Evolutionary conservation across 2,888 invertebrate genomes (phyloP).

Genomic region (Agonopterix alstromeriana): DNA sequence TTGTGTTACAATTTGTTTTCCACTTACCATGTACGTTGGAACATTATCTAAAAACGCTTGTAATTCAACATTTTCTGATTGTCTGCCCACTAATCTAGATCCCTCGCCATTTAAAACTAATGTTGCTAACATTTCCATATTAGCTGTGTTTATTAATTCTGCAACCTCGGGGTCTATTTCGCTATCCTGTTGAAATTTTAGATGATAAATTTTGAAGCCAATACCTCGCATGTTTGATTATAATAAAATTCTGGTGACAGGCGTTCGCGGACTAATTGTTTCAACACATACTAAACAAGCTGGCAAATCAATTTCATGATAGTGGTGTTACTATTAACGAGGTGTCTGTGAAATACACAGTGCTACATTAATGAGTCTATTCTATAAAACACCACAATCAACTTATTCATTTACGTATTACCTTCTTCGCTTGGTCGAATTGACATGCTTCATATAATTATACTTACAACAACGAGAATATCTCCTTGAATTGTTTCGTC

Average conservation of each 20-base stretch:
- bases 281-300: conserved; percentile 62
- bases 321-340: conserved; percentile 46
- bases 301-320: conserved; percentile 64
- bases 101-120: conserved; percentile 94
- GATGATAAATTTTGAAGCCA: conserved; percentile 3
- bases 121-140: conserved; percentile 93
- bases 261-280: conserved; percentile 44
- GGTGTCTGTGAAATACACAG: conserved; percentile 62
- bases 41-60: conserved; percentile 93
- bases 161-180: conserved; percentile 80
- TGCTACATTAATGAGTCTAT: conserved; percentile 65
- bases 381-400: conserved; percentile 68
- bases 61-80: conserved; percentile 85
- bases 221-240: neutral
- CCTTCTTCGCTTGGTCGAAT: conserved; percentile 47
- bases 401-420: conserved; percentile 56
- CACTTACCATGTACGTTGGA: conserved; percentile 88
- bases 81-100: conserved; percentile 81
- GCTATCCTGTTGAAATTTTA: conserved; percentile 47
- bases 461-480: conserved; percentile 66
- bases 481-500: conserved; percentile 55
- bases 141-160: conserved; percentile 82
- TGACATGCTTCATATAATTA: conserved; percentile 43
- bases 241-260: conserved; percentile 18
- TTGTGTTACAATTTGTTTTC: neutral